These are phyloP conservation scores for Steromphala cineraria DNA, from an alignment of 2,888 invertebrate genomes.

Conservation along the genomic window DNA sequence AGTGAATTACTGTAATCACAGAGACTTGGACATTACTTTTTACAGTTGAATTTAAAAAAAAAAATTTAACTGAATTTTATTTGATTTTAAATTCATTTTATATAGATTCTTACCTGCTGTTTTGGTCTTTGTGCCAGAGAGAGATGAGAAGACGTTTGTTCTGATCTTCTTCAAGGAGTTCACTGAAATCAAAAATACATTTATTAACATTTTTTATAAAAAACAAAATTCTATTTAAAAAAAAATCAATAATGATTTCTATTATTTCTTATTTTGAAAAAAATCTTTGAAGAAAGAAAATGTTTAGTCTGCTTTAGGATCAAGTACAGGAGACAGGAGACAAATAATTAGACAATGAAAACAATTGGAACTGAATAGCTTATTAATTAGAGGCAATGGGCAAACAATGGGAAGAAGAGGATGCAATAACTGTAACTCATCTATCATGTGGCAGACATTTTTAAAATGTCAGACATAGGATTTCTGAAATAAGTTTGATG, in stretches of 20 bases:
- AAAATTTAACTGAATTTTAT: too few species aligned
- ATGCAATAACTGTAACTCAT: too few species aligned
- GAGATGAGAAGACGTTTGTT: slow-evolving; percentile 68
- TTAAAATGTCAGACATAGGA: not conserved
- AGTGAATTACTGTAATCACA: slow-evolving; percentile 2
- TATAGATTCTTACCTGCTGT: slow-evolving; percentile 52
- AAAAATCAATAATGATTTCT: too few species aligned
- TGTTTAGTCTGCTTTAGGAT: not conserved
- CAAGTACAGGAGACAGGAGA: not conserved
- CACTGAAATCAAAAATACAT: slow-evolving; percentile 55
- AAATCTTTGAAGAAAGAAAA: not conserved
- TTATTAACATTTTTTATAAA: not conserved
- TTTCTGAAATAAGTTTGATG: not conserved
- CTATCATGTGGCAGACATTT: not conserved
- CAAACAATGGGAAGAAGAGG: too few species aligned
- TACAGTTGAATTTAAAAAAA: not conserved
- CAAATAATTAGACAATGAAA: not conserved
- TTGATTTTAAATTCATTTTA: not conserved
- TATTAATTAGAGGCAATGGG: too few species aligned
- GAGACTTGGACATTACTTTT: not conserved
- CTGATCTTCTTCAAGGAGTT: slow-evolving; percentile 68
- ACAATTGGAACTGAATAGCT: too few species aligned
- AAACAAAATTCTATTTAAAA: too few species aligned
- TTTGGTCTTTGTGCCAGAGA: slow-evolving; percentile 67
- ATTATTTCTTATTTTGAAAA: not conserved